phyloP scores from a whole-genome alignment of 2,797 vertebrate species.

The Leptatherina wallacei region DNA sequence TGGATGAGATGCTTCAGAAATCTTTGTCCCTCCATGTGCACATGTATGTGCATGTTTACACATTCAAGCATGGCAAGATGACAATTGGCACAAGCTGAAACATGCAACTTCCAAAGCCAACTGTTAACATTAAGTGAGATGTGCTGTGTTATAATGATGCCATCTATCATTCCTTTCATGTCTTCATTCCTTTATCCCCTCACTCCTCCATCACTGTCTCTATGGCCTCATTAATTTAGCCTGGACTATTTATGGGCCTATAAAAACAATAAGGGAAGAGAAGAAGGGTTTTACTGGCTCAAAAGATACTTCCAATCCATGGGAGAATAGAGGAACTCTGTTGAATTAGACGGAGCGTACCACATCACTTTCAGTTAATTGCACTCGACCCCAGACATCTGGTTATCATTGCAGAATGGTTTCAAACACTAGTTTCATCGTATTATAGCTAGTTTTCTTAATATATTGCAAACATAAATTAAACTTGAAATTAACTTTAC shows the following conservation, averaged over 20 bases:
- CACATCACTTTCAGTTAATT: slow-evolving; percentile 72
- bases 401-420: slow-evolving; percentile 62
- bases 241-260: slow-evolving; percentile 77
- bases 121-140: slow-evolving; percentile 79
- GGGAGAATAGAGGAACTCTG: slow-evolving; percentile 63
- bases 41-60: slow-evolving; percentile 35
- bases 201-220: slow-evolving; percentile 74
- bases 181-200: slow-evolving; percentile 71
- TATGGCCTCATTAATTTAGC: slow-evolving; percentile 79
- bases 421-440: slow-evolving; percentile 43
- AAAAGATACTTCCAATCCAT: slow-evolving; percentile 52
- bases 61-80: slow-evolving; percentile 36
- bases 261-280: slow-evolving; percentile 77
- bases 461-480: slow-evolving; percentile 25
- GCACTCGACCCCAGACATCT: slow-evolving; percentile 66
- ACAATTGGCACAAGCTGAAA: slow-evolving; percentile 61
- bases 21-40: slow-evolving; percentile 37
- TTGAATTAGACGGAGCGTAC: slow-evolving; percentile 57
- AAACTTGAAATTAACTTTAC: slow-evolving; percentile 15
- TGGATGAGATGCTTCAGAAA: slow-evolving; percentile 31
- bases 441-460: slow-evolving; percentile 25
- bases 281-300: slow-evolving; percentile 67
- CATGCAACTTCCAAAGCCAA: slow-evolving; percentile 76
- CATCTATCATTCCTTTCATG: slow-evolving; percentile 82
- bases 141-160: slow-evolving; percentile 78